Conservation (phyloP, 30 jellyfish, hydroid and myxozoan species). For the Aurelia coerulea region DNA sequence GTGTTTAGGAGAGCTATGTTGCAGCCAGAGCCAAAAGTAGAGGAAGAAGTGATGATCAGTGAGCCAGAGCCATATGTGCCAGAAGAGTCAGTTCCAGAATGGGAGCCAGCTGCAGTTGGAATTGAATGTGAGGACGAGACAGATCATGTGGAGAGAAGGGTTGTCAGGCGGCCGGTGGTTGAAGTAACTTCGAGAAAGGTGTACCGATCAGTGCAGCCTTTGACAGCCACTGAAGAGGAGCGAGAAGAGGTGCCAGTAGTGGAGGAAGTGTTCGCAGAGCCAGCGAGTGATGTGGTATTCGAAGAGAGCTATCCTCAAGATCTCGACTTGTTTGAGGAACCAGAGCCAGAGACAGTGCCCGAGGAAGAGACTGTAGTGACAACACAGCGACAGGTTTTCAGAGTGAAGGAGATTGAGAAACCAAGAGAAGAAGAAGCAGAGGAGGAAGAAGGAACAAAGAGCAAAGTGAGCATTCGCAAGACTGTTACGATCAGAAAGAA, state of each 20-base stretch:
- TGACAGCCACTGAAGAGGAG: not conserved
- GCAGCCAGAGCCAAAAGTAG: not conserved
- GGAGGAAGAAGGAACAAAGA: conserved; percentile 8
- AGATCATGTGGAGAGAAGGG: conserved; percentile 42
- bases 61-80: conserved; percentile 57
- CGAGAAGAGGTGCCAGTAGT: conserved; percentile 5
- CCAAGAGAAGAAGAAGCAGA: not conserved
- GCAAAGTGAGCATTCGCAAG: not conserved
- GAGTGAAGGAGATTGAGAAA: conserved; percentile 40
- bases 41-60: conserved; percentile 20
- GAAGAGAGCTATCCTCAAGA: conserved; percentile 28
- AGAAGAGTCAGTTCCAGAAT: conserved; percentile 29
- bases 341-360: conserved; percentile 15
- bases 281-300: conserved; percentile 15
- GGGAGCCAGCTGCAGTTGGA: not conserved
- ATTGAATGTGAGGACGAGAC: conserved; percentile 33
- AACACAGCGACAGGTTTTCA: conserved; percentile 41
- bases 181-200: conserved; percentile 42
- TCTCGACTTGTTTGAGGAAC: conserved; percentile 11
- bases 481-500: not conserved
- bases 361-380: conserved; percentile 21
- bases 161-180: conserved; percentile 43
- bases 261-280: not conserved
- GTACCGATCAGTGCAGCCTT: conserved; percentile 34
- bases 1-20: conserved; percentile 46